Conservation (phyloP, 2,797 vertebrate genomes). For the Morelia viridis region DNA sequence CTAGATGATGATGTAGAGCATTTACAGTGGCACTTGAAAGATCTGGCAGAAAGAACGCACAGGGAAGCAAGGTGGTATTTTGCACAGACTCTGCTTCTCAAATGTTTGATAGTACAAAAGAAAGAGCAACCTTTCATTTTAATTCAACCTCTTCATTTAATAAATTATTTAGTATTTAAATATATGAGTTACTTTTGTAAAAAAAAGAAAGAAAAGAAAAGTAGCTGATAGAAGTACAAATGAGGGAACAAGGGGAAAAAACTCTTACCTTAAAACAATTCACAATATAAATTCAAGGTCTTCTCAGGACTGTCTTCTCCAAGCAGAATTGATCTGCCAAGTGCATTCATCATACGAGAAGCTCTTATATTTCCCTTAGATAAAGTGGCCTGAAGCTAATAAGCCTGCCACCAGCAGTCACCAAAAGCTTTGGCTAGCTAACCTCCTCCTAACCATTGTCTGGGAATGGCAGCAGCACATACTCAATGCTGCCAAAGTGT, state of each 20-base stretch:
- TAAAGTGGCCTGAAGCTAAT: neutral
- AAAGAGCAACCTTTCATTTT: neutral
- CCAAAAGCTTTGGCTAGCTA: neutral
- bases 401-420: too few species aligned
- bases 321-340: neutral
- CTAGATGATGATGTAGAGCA: conserved; percentile 46
- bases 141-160: neutral
- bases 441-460: neutral
- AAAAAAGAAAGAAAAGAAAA: neutral
- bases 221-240: neutral
- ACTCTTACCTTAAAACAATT: neutral
- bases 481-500: neutral
- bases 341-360: neutral
- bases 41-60: conserved; percentile 25
- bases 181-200: neutral
- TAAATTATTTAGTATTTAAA: neutral
- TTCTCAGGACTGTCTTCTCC: neutral
- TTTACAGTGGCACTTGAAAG: conserved; percentile 34
- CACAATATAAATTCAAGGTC: neutral
- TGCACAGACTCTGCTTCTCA: neutral
- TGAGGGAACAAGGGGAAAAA: neutral
- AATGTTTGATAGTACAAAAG: neutral
- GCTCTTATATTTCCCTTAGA: neutral
- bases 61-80: neutral
- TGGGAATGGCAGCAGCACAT: neutral